phyloP scores from a whole-genome alignment of 1,140 invertebrate species.

The Dysdera silvatica region DNA sequence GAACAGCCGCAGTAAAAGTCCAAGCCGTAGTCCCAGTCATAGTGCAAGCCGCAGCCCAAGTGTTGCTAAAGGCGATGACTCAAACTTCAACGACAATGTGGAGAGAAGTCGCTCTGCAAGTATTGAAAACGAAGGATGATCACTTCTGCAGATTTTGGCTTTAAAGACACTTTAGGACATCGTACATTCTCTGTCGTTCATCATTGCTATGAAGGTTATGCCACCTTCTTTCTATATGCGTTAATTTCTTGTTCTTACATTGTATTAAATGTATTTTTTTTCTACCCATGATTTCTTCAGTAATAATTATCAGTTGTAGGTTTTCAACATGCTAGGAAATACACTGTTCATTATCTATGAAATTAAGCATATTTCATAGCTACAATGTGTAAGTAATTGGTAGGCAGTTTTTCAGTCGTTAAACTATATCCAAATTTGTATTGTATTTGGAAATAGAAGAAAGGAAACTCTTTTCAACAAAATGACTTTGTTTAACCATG shows the following conservation, averaged over 20 bases:
- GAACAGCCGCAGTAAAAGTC: constrained; percentile 34
- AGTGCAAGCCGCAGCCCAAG: constrained; percentile 6
- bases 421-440: too few species aligned
- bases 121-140: constrained; percentile 11
- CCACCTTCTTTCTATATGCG: constrained; percentile 13
- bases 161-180: too few species aligned
- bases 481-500: too few species aligned
- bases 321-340: too few species aligned
- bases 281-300: background rate
- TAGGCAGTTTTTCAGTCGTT: too few species aligned
- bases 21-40: constrained; percentile 17
- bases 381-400: too few species aligned
- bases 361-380: too few species aligned
- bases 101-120: constrained; percentile 17
- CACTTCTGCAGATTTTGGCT: background rate
- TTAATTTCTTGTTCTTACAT: constrained; percentile 25
- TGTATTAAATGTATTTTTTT: constrained; percentile 2
- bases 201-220: background rate
- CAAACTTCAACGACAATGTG: background rate
- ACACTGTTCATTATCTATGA: too few species aligned
- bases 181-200: background rate
- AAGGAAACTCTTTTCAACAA: too few species aligned
- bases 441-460: too few species aligned
- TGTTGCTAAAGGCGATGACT: background rate
- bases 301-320: background rate